Evolutionary conservation across 2,797 vertebrate species (phyloP), one percentile per base, ranked within the genome.

Genomic region (Margarornis squamiger): DNA sequence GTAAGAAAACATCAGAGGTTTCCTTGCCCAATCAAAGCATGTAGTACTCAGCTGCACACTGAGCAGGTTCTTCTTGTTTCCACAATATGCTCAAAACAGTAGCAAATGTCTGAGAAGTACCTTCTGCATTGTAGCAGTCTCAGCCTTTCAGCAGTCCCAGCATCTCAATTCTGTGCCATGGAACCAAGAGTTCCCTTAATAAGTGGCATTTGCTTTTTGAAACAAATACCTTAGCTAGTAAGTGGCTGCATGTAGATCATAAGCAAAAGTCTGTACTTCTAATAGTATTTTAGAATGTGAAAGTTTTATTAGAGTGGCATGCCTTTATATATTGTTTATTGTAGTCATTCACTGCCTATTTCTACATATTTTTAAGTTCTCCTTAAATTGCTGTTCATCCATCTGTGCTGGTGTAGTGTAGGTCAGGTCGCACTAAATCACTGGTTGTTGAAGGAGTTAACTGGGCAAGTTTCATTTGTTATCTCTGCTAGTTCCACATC

Each of bases 51-150:
- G 2, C 24, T 66, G 24, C 30, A 6, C 10, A 2, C 36, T 34
- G 45, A 43, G 24, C 23, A 18, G n/a, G 34, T 72, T 41, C 3
- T 72, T 41, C 3, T 21, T 48, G 24, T 38, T 54, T 34, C 41
- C 67, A 70, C 34, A 10, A 14, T 41, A 7, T 11, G 14, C 52
- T 68, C 58, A 36, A 21, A 48, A 61, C 17, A 20, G 45, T 19
- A 27, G 46, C 4, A 4, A n/a, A 65, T 46, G 20, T 36, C 22
- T 27, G 57, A 36, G 19, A 32, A 43, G n/a, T 13, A 7, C 0
- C 0, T 59, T 39, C 26, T 29, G 14, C 2, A 0, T 14, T 41
- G 62, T 24, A 20, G 74, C 1, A 0, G 6, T 34, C 49, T 54
- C 49, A 34, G 1, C 39, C 34, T 43, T 52, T n/a, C 4, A 23